Percentiles rank a stretch among this genome's conserved stretches.
phyloP scores from a whole-genome alignment of 2,113 vertebrate genomes.

The Synodontis membranacea region DNA sequence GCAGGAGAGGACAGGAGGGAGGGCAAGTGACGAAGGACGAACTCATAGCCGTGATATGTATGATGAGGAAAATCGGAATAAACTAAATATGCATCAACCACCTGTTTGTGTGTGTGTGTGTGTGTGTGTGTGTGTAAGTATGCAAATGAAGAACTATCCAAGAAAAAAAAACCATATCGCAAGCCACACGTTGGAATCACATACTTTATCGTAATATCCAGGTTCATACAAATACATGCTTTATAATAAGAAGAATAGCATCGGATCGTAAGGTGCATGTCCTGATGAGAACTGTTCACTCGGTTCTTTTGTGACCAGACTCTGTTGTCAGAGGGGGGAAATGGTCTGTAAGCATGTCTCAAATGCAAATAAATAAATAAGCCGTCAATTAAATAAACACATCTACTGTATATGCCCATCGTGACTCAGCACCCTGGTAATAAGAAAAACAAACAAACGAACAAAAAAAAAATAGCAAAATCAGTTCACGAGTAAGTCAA shows the following conservation, averaged over 20 bases:
- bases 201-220: slow-evolving; percentile 55
- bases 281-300: slow-evolving; percentile 44
- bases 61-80: slow-evolving; percentile 12
- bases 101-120: neutral
- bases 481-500: slow-evolving; percentile 20
- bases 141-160: slow-evolving; percentile 46
- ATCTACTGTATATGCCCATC: slow-evolving; percentile 33
- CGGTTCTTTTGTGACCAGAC: slow-evolving; percentile 11
- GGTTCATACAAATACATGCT: slow-evolving; percentile 75
- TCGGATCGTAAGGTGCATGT: slow-evolving; percentile 29
- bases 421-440: slow-evolving; percentile 38
- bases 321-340: slow-evolving; percentile 7
- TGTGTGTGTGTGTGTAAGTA: slow-evolving; percentile 25
- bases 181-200: slow-evolving; percentile 53
- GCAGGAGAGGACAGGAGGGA: neutral
- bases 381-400: slow-evolving; percentile 37
- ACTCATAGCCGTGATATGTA: slow-evolving; percentile 5
- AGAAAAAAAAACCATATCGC: slow-evolving; percentile 52
- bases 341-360: neutral
- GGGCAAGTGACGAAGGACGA: neutral
- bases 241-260: slow-evolving; percentile 60
- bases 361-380: slow-evolving; percentile 23
- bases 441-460: slow-evolving; percentile 16
- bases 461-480: slow-evolving; percentile 19
- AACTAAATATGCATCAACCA: slow-evolving; percentile 13